Conservation (phyloP, 2,113 vertebrate genomes). For the Dipodomys merriami region DNA sequence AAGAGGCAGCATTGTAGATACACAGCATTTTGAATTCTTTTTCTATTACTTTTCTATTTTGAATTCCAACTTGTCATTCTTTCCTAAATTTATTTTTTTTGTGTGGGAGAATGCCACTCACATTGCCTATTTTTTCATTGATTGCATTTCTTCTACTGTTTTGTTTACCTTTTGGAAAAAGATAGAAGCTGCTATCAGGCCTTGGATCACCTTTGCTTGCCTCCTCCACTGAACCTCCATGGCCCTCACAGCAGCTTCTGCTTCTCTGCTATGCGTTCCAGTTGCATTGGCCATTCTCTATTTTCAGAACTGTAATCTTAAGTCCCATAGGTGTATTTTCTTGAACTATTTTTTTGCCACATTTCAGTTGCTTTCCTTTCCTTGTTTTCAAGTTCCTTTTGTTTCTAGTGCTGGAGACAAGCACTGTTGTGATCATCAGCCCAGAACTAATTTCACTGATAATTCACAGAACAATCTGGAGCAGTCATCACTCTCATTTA, state of each 20-base stretch:
- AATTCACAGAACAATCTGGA: slow-evolving; percentile 69
- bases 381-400: slow-evolving; percentile 72
- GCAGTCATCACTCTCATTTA: slow-evolving; percentile 56
- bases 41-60: neutral
- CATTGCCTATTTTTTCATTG: slow-evolving; percentile 20
- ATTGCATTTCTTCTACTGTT: slow-evolving; percentile 30
- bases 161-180: neutral
- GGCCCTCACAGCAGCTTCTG: neutral
- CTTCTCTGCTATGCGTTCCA: neutral
- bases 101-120: neutral
- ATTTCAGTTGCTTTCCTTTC: slow-evolving; percentile 73
- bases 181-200: neutral
- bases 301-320: slow-evolving; percentile 58
- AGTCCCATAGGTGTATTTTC: slow-evolving; percentile 63
- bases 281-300: neutral
- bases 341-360: slow-evolving; percentile 51
- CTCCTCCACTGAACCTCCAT: neutral
- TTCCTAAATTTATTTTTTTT: neutral
- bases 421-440: slow-evolving; percentile 65
- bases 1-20: neutral
- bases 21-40: slow-evolving; percentile 8
- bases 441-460: slow-evolving; percentile 69
- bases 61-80: neutral
- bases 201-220: neutral
- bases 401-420: slow-evolving; percentile 62